phyloP scores from a whole-genome alignment of 2,797 vertebrate species.

The Chaunax sp. region DNA sequence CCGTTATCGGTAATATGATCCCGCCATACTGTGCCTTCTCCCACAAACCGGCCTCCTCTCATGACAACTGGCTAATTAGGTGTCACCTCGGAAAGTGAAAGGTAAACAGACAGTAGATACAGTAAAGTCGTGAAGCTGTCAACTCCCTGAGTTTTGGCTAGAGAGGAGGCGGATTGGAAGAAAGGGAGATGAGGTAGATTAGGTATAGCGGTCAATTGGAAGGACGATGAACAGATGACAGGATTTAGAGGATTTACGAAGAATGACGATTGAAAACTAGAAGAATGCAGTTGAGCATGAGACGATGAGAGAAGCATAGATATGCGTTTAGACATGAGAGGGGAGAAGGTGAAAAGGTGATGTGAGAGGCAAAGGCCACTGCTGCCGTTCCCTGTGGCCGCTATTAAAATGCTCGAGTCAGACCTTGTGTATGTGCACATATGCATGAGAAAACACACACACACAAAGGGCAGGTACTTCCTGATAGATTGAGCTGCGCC shows the following conservation, averaged over 20 bases:
- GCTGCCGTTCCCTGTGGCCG: conserved; percentile 59
- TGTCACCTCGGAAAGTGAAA: conserved; percentile 67
- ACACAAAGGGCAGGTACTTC: conserved; percentile 71
- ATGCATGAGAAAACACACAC: conserved; percentile 37
- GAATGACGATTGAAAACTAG: conserved; percentile 27
- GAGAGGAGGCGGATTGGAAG: conserved; percentile 37
- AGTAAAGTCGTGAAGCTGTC: conserved; percentile 63
- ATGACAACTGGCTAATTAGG: conserved; percentile 79
- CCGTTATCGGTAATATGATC: conserved; percentile 63
- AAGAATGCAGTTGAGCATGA: conserved; percentile 49
- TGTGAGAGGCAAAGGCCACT: conserved; percentile 60
- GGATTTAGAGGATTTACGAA: conserved; percentile 54
- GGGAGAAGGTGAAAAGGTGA: conserved; percentile 50
- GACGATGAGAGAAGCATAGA: conserved; percentile 46
- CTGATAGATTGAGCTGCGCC: conserved; percentile 81
- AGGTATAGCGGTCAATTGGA: conserved; percentile 53
- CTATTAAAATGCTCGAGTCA: conserved; percentile 68
- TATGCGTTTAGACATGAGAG: conserved; percentile 26
- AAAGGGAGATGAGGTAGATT: conserved; percentile 58
- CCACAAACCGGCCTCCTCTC: conserved; percentile 47
- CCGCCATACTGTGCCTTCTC: conserved; percentile 23
- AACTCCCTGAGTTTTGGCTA: conserved; percentile 48
- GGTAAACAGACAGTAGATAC: conserved; percentile 60
- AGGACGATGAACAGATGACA: conserved; percentile 45
- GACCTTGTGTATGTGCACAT: conserved; percentile 53